Conservation (phyloP, 2,113 vertebrate genomes). For the Cyprinodon tularosa region DNA sequence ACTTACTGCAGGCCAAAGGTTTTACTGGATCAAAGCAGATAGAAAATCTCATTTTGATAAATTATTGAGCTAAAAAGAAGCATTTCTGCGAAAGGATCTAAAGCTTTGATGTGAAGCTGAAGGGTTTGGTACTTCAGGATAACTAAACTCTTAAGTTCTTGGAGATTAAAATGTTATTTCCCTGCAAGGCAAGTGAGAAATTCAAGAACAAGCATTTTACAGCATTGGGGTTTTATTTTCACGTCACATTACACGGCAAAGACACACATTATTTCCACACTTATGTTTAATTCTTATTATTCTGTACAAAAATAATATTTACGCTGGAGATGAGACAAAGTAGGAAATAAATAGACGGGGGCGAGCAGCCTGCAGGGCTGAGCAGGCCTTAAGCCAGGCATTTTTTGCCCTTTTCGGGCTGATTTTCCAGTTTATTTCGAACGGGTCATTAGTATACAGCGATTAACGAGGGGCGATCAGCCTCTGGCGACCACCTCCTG, state of each 20-base stretch:
- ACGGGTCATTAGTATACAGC: too few relatives aligned
- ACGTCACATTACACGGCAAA: conserved; percentile 61
- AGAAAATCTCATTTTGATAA: not conserved
- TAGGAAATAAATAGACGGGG: conserved; percentile 80
- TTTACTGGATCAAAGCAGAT: not conserved
- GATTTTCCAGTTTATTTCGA: too few relatives aligned
- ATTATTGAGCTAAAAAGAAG: not conserved
- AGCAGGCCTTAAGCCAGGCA: not conserved
- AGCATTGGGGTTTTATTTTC: conserved; percentile 56
- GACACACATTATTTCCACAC: conserved; percentile 66
- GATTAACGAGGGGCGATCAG: too few relatives aligned
- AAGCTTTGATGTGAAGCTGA: not conserved
- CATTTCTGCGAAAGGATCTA: not conserved
- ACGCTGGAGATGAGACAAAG: conserved; percentile 57
- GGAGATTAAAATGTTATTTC: not conserved
- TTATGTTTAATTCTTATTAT: conserved; percentile 24
- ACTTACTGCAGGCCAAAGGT: conserved; percentile 3
- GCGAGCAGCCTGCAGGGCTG: conserved; percentile 19
- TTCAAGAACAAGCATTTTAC: not conserved
- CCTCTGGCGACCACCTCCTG: too few relatives aligned
- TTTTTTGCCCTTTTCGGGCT: too few relatives aligned
- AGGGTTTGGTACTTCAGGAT: not conserved
- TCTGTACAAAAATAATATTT: conserved; percentile 80
- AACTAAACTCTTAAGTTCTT: not conserved
- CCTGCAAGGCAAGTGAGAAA: not conserved